Conservation (phyloP, 2,888 invertebrate genomes). For the Eretmocerus hayati region DNA sequence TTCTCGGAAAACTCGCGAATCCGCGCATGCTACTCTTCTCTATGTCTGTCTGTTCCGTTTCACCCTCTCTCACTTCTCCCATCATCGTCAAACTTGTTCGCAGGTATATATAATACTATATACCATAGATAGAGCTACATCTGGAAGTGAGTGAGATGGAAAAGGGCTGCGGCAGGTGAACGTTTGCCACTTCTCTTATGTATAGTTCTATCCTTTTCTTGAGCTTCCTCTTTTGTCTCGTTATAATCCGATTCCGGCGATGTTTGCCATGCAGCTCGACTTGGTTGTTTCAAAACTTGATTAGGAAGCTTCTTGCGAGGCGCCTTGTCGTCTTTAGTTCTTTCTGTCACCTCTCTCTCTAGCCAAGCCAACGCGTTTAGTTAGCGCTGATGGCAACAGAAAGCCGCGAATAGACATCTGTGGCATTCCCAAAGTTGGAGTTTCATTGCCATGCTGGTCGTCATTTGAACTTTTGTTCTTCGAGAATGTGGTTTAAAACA, state of each 20-base stretch:
- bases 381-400: no score
- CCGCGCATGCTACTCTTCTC: conserved; percentile 11
- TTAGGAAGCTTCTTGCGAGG: conserved; percentile 8
- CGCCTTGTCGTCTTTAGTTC: not conserved
- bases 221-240: conserved; percentile 9
- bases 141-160: conserved; percentile 2
- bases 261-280: conserved; percentile 16
- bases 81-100: conserved; percentile 12
- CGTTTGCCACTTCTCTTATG: no score
- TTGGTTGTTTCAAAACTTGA: conserved; percentile 15
- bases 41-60: not conserved
- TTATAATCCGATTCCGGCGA: conserved; percentile 19
- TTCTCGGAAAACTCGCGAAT: conserved; percentile 41
- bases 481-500: no score
- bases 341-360: not conserved
- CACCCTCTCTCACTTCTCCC: not conserved
- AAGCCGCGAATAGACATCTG: no score
- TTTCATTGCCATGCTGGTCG: no score
- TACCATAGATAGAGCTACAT: conserved; percentile 5
- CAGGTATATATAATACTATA: not conserved
- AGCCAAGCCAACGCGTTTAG: no score
- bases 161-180: conserved; percentile 17
- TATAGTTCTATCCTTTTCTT: conserved; percentile 9
- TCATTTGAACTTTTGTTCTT: no score
- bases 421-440: no score